Evolutionary conservation across 2,113 vertebrate species (phyloP).

Genomic region (Percina caprodes): DNA sequence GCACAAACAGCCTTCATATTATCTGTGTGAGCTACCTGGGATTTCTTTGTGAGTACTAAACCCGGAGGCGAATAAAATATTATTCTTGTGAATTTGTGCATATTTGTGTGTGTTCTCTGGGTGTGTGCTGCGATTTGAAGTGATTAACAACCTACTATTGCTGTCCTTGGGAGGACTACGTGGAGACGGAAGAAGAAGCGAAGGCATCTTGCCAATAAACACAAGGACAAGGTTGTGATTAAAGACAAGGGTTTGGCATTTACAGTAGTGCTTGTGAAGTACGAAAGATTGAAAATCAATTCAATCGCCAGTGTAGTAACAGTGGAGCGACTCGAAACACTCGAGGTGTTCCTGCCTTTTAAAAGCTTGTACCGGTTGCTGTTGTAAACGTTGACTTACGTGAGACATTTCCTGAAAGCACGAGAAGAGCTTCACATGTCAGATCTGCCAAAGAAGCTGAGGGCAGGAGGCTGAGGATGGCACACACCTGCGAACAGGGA

Average conservation of each 20-base stretch:
- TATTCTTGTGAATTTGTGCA: constrained; percentile 8
- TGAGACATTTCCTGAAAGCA: constrained; percentile 75
- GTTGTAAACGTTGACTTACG: constrained; percentile 64
- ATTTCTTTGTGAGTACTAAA: not conserved
- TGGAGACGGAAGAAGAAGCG: not conserved
- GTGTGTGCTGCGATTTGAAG: not conserved
- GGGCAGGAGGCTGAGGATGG: constrained; percentile 67
- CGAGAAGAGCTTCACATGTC: constrained; percentile 78
- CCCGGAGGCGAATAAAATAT: not conserved
- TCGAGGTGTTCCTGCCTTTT: not conserved
- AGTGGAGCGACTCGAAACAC: too few relatives aligned
- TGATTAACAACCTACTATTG: not conserved
- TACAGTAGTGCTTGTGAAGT: constrained; percentile 8
- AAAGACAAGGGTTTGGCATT: constrained; percentile 38
- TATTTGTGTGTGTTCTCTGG: constrained; percentile 6
- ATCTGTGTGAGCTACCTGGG: constrained; percentile 1
- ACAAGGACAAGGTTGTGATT: constrained; percentile 11
- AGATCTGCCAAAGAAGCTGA: constrained; percentile 61
- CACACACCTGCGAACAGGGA: constrained; percentile 71
- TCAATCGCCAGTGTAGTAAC: not conserved
- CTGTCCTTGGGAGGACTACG: not conserved
- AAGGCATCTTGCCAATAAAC: constrained; percentile 32
- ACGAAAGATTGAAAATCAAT: constrained; percentile 55
- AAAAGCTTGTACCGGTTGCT: constrained; percentile 9
- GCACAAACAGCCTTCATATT: not conserved